Conservation (phyloP, 2,113 vertebrate species). For the Salvelinus namaycush region DNA sequence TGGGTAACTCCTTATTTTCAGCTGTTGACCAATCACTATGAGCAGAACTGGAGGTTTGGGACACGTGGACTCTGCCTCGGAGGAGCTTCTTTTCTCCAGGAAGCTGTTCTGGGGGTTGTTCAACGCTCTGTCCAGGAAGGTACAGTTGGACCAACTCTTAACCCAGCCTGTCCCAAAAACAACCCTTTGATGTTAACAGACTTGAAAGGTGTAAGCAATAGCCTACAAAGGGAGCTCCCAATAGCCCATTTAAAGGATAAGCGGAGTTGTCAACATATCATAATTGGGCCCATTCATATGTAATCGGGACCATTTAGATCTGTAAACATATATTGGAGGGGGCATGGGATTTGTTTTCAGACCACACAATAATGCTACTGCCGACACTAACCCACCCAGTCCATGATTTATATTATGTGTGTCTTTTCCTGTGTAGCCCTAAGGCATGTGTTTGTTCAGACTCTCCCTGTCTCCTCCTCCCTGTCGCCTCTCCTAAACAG, state of each 20-base stretch:
- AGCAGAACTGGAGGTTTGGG: conserved; percentile 82
- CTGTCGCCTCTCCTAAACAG: conserved; percentile 59
- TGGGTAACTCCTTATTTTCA: conserved; percentile 44
- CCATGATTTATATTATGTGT: too few species aligned
- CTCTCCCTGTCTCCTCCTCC: too few species aligned
- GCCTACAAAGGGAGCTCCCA: conserved; percentile 1
- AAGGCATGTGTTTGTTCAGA: neutral
- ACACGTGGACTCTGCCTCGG: conserved; percentile 80
- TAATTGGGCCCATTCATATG: too few species aligned
- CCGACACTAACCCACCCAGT: too few species aligned
- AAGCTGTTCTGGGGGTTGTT: conserved; percentile 95
- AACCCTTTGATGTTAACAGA: neutral
- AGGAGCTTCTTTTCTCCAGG: conserved; percentile 88
- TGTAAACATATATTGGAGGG: too few species aligned
- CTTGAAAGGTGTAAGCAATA: conserved; percentile 18
- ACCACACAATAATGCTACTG: too few species aligned
- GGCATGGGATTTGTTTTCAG: too few species aligned
- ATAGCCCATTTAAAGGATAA: neutral
- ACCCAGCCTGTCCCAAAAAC: neutral
- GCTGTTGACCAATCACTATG: conserved; percentile 91
- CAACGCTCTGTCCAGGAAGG: conserved; percentile 88
- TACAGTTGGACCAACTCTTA: conserved; percentile 41
- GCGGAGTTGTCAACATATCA: too few species aligned
- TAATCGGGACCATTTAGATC: too few species aligned
- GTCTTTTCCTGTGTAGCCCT: too few species aligned